Conservation (phyloP, 2,113 vertebrate species). For the Solea solea region DNA sequence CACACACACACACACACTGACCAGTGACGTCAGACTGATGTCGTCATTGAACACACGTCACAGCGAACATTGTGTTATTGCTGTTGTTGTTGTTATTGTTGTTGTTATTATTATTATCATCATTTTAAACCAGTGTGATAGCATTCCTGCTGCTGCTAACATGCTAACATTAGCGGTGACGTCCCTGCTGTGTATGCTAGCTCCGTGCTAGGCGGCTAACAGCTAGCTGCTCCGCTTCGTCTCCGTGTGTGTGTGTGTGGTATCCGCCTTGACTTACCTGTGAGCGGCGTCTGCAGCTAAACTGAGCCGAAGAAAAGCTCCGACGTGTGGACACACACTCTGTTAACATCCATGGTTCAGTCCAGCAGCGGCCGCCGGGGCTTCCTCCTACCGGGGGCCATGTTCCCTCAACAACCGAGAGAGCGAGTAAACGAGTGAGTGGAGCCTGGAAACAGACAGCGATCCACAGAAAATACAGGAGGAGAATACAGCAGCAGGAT, state of each 20-base stretch:
- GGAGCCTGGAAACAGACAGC: neutral
- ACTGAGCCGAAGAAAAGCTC: slow-evolving; percentile 24
- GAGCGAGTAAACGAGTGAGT: slow-evolving; percentile 27
- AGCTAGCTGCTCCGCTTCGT: slow-evolving; percentile 25
- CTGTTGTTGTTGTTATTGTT: too few relatives aligned
- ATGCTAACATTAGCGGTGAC: neutral
- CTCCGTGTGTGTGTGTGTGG: neutral
- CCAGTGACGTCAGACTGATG: neutral
- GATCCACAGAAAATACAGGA: neutral
- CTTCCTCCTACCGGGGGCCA: slow-evolving; percentile 67
- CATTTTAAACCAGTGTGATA: too few relatives aligned
- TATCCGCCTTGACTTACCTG: slow-evolving; percentile 59
- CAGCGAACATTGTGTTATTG: neutral
- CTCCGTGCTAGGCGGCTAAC: slow-evolving; percentile 43
- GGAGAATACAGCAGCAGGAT: neutral
- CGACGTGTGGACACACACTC: slow-evolving; percentile 40
- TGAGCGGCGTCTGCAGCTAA: slow-evolving; percentile 31
- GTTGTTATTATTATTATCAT: neutral
- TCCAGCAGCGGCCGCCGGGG: slow-evolving; percentile 54
- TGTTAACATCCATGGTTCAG: slow-evolving; percentile 68
- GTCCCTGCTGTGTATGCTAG: slow-evolving; percentile 34
- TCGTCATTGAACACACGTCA: neutral
- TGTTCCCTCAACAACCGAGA: slow-evolving; percentile 69
- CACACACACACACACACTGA: too few relatives aligned
- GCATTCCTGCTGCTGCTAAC: neutral